A percentile compares a stretch with the other conserved stretches of the same genome.
These are phyloP conservation scores for Mixornis gularis DNA, from an alignment of 2,113 vertebrate genomes.

Conservation along the genomic window DNA sequence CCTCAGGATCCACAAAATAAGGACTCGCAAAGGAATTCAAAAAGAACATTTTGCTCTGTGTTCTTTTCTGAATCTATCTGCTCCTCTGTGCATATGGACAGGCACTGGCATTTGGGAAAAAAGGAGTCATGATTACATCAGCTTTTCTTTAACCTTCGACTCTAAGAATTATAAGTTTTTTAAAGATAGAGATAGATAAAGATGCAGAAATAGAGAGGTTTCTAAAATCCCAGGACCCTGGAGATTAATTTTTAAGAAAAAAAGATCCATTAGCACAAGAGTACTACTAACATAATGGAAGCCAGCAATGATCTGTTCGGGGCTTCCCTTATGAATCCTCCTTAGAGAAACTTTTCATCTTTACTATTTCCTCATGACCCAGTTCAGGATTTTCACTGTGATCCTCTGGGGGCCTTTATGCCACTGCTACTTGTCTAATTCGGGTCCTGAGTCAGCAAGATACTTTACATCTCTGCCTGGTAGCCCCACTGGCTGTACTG, in stretches of 20 bases:
- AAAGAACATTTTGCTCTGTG: neutral
- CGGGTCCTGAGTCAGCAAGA: conserved; percentile 53
- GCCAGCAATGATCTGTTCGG: neutral
- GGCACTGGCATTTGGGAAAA: neutral
- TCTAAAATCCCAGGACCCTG: conserved; percentile 21
- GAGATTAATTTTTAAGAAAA: conserved; percentile 21
- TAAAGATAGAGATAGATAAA: neutral
- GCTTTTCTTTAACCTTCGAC: neutral
- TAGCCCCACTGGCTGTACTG: conserved; percentile 30
- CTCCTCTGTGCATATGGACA: neutral
- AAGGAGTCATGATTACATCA: neutral
- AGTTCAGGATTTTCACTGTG: conserved; percentile 53
- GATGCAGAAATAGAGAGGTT: conserved; percentile 3
- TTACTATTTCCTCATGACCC: conserved; percentile 63
- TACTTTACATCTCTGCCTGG: conserved; percentile 19
- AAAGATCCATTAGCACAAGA: conserved; percentile 4
- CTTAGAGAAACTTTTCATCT: conserved; percentile 60
- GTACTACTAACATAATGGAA: conserved; percentile 26
- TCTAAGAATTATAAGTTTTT: neutral
- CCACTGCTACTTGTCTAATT: conserved; percentile 47
- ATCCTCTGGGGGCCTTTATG: conserved; percentile 24
- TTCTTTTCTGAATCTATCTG: neutral
- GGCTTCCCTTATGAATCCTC: conserved; percentile 49
- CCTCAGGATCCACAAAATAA: conserved; percentile 9
- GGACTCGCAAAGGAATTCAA: neutral